Evolutionary conservation across 2,113 vertebrate species (phyloP), one percentile per base, ranked within the genome.

Genomic region (Semicossyphus pulcher): DNA sequence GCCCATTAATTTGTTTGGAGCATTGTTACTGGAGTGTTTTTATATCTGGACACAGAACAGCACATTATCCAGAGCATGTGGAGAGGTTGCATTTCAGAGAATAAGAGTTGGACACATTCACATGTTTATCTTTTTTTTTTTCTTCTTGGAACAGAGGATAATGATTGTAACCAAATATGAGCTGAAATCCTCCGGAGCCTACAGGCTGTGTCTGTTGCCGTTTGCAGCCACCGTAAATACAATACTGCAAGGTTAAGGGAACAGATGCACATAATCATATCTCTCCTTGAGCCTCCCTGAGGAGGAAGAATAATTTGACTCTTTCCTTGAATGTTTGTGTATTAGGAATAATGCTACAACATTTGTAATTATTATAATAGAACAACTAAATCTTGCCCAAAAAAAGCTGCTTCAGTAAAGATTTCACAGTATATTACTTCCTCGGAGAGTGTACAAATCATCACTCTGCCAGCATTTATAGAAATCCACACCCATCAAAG

Each of bases 151-250:
- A 66, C 9, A 23, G 7, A 72, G 47, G 39, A 72, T 80, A 78
- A 52, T 73, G 21, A 39, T 31, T 10, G 21, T 12, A 81, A 74
- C 57, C 39, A 66, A 72, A 73, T 56, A 45, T 21, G 32, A 44
- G 41, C 41, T n/a, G 26, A 36, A 62, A 65, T 28, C 76, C 37
- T 37, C 18, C 16, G 31, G 44, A 80, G 82, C 44, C 60, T 26
- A 25, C 45, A 44, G 63, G 66, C 63, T 72, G 28, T 59, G 58
- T 53, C 65, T 52, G 20, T 70, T 47, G 32, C 32, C 21, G 45
- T 48, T 81, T 68, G 52, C 45, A 82, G 73, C 23, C 6, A 54
- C 57, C 21, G 52, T 77, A 68, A 51, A 75, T 45, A 68, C 28
- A 53, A 29, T 65, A 32, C 10, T 65, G 32, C 20, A 59, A 66